A percentile compares a stretch with the other conserved stretches of the same genome.
Evolutionary conservation across 2,113 vertebrate genomes (phyloP).

Genomic region (Alaudala cheleensis): DNA sequence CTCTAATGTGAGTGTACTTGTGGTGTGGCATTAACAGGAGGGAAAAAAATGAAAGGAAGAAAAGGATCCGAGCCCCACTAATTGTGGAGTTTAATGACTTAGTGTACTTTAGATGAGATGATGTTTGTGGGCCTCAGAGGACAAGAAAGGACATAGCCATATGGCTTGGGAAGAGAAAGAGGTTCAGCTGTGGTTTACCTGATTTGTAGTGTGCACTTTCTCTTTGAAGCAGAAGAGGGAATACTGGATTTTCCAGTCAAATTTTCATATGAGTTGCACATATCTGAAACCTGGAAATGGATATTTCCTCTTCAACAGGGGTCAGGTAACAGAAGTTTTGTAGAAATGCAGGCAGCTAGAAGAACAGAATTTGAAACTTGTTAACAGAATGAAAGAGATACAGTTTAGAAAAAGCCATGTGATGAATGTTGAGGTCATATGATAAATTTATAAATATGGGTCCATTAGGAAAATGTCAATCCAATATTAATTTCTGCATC

Average conservation of each 20-base stretch:
- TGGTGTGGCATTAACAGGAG: not conserved
- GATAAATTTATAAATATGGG: not conserved
- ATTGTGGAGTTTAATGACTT: constrained; percentile 23
- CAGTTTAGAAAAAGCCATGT: not conserved
- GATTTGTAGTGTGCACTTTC: not conserved
- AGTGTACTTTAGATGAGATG: not conserved
- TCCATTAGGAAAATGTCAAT: not conserved
- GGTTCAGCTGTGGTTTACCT: not conserved
- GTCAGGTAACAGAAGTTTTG: not conserved
- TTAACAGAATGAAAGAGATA: not conserved
- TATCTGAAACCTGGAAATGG: not conserved
- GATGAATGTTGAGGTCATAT: not conserved
- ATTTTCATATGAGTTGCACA: not conserved
- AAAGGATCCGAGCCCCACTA: not conserved
- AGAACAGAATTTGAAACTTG: not conserved
- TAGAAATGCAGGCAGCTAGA: not conserved
- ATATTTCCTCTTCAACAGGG: not conserved
- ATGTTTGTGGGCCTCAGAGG: not conserved
- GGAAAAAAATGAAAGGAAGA: not conserved
- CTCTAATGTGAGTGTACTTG: constrained; percentile 17
- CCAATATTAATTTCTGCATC: not conserved
- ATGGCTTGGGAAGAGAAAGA: not conserved
- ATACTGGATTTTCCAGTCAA: not conserved
- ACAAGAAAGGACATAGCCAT: not conserved
- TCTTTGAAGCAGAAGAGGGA: not conserved